Base-by-base conservation (phyloP, 92 coral and sea anemone species). In the Siderastrea radians region DNA sequence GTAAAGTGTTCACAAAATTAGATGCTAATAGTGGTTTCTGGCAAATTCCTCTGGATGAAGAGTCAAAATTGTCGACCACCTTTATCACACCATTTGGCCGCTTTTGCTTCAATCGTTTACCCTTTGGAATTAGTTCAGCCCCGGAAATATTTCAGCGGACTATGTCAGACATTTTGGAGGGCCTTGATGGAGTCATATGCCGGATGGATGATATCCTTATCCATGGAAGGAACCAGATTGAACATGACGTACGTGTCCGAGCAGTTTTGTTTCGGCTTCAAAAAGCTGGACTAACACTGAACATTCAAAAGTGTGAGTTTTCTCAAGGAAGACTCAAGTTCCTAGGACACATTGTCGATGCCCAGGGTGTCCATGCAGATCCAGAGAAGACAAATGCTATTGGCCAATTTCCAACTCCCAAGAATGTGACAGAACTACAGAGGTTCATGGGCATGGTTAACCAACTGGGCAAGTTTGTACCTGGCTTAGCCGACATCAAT, bases 11-110 rank as follows among this genome's bases (percentile, higher is more conserved):
- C 73, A 15, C 77, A 72, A 89, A 89, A 63, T 66, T 89, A 4
- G 92, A 89, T 69, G 85, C 92, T 47, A 89, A 83, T 78, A 74
- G 89, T 78, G 92, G 92, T 1, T 91, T 81, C 49, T 91, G 91
- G 91, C 91, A 87, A 79, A 74, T 88, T 9, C 90, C 90, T 46
- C 67, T 75, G 52, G 89, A 87, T 8, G 82, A 91, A 38, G 85
- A 82, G 17, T 87, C 92, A 13, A 82, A 46, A 53, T 70, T 86
- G 6, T 86, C 79, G 26, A 75, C 91, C 12, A 83, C 94, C n/a
- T 87, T 81, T 47, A 48, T 84, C 48, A 84, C 90, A 50, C 94
- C 92, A 49, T 91, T 78, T 58, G 92, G 91, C 3, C 71, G 89
- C 5, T 90, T 19, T 50, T 93, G 87, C 11, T 93, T 90, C 74